Percentiles rank a stretch among this genome's conserved stretches.
Conservation (phyloP, 1,140 invertebrate genomes). For the Drosophila subpulchrella region DNA sequence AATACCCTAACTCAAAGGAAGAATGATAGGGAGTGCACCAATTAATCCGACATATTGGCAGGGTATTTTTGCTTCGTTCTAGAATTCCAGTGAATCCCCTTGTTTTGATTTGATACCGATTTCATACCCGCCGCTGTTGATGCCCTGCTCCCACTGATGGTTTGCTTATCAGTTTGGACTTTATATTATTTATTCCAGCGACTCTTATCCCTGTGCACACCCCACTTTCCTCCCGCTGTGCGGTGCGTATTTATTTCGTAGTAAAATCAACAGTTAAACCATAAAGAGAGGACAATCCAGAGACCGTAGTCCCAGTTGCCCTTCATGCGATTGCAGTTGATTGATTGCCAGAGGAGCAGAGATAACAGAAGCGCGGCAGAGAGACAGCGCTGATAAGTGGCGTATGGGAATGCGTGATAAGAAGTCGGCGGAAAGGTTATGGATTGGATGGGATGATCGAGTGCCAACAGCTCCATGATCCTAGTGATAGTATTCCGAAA, state of each 20-base stretch:
- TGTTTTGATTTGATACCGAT: slow-evolving; percentile 74
- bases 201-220: slow-evolving; percentile 20
- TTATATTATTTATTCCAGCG: slow-evolving; percentile 73
- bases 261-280: slow-evolving; percentile 66
- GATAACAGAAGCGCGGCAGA: slow-evolving; percentile 11
- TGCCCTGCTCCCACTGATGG: slow-evolving; percentile 25
- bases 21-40: background rate
- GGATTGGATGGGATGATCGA: slow-evolving; percentile 22
- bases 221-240: slow-evolving; percentile 16
- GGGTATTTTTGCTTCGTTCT: slow-evolving; percentile 20
- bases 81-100: background rate
- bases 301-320: slow-evolving; percentile 24
- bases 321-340: slow-evolving; percentile 34
- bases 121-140: slow-evolving; percentile 41
- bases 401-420: slow-evolving; percentile 8
- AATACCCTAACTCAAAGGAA: background rate
- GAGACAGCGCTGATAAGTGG: slow-evolving; percentile 26
- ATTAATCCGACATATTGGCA: background rate
- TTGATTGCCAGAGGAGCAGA: slow-evolving; percentile 31
- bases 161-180: slow-evolving; percentile 77
- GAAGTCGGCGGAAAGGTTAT: slow-evolving; percentile 4
- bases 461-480: background rate
- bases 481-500: background rate
- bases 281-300: slow-evolving; percentile 5
- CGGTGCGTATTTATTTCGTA: slow-evolving; percentile 66